Evolutionary conservation across 1,140 invertebrate species (phyloP).

Genomic region (Tetramorium simillimum): DNA sequence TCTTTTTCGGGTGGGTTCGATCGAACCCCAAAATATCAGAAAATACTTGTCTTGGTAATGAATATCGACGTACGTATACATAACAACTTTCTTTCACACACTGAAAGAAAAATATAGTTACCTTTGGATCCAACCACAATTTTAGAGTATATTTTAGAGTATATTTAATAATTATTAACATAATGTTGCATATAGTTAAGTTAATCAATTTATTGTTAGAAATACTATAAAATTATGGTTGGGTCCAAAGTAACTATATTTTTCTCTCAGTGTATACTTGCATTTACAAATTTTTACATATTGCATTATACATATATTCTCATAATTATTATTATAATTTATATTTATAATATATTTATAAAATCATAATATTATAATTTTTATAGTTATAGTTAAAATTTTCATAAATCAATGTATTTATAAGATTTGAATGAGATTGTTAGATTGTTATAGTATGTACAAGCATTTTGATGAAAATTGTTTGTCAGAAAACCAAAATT

Average conservation of each 20-base stretch:
- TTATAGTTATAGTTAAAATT: not conserved
- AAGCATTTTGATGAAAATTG: too few species aligned
- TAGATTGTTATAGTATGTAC: not conserved
- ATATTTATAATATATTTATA: not conserved
- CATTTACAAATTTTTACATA: not conserved
- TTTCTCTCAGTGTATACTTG: too few species aligned
- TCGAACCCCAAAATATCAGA: not conserved
- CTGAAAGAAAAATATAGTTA: too few species aligned
- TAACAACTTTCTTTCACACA: not conserved
- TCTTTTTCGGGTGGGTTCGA: not conserved
- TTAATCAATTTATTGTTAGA: too few species aligned
- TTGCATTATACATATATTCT: not conserved
- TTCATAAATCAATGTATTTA: not conserved
- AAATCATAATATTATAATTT: not conserved
- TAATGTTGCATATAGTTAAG: too few species aligned
- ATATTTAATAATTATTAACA: too few species aligned
- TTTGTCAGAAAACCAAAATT: not conserved
- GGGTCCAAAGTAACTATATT: too few species aligned
- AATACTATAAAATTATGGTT: too few species aligned
- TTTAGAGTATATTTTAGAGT: too few species aligned
- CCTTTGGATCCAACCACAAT: too few species aligned
- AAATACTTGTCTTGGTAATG: not conserved
- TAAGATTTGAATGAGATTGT: not conserved
- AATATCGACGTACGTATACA: not conserved
- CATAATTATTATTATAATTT: too few species aligned